Evolutionary conservation across 2,888 invertebrate species (phyloP).

Genomic region (Scotopteryx bipunctaria): DNA sequence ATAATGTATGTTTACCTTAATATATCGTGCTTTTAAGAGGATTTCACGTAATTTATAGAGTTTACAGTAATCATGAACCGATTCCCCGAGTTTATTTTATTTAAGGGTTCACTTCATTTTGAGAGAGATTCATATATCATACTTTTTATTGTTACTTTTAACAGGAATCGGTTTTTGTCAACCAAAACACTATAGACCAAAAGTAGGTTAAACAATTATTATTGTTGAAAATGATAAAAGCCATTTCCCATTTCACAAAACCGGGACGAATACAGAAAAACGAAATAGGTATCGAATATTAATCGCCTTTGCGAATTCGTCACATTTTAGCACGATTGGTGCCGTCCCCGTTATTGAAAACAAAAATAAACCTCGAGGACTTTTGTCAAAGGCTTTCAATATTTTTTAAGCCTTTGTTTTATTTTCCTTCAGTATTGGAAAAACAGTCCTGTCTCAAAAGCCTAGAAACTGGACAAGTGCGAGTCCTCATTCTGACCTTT

Average conservation of each 20-base stretch:
- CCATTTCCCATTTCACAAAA: background rate
- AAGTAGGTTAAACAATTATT: no score
- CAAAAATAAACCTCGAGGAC: constrained; percentile 2
- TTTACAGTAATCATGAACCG: no score
- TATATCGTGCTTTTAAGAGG: background rate
- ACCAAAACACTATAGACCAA: no score
- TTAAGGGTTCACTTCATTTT: no score
- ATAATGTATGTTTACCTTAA: background rate
- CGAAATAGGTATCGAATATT: constrained; percentile 3
- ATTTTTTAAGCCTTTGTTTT: background rate
- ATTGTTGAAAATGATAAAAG: background rate
- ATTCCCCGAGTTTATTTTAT: no score
- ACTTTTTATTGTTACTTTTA: no score
- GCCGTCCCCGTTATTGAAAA: background rate
- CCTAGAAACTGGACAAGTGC: no score
- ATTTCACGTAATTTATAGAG: no score
- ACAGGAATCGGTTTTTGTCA: background rate
- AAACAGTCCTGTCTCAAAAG: no score
- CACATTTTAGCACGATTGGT: background rate
- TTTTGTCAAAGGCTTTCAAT: constrained; percentile 4
- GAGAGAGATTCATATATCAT: no score
- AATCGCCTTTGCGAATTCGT: constrained; percentile 11
- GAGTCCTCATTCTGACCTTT: no score
- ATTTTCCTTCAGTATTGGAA: no score
- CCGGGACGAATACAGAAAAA: background rate